These are phyloP conservation scores for Medauroidea extradentata DNA, from an alignment of 1,140 invertebrate genomes.

Conservation along the genomic window DNA sequence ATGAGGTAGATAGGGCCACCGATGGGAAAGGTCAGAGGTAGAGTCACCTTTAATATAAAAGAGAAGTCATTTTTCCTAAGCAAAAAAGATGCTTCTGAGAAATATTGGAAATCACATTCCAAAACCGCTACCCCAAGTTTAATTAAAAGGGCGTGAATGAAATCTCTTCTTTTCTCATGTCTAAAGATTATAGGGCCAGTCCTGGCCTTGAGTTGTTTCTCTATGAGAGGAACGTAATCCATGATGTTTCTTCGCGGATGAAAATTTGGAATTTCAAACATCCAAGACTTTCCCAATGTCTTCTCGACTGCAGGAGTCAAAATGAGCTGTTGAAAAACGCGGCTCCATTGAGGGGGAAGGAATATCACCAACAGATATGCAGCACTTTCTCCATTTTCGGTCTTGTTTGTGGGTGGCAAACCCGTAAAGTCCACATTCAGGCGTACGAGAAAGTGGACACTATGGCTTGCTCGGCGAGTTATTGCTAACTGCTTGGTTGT, in stretches of 20 bases:
- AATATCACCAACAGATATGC: constrained; percentile 35
- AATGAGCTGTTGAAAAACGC: constrained; percentile 28
- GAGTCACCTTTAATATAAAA: constrained; percentile 32
- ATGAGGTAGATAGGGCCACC: constrained; percentile 31
- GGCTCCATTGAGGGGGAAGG: constrained; percentile 30
- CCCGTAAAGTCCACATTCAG: constrained; percentile 36
- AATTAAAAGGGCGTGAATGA: constrained; percentile 28
- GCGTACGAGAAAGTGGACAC: constrained; percentile 36
- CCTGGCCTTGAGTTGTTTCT: constrained; percentile 46
- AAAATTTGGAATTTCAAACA: constrained; percentile 33
- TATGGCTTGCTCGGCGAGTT: no score
- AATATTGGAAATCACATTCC: constrained; percentile 35
- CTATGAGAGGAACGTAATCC: constrained; percentile 53
- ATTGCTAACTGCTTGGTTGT: no score
- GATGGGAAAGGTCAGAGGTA: constrained; percentile 31
- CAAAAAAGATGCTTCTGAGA: constrained; percentile 30
- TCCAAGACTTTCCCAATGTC: constrained; percentile 22
- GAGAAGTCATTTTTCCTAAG: constrained; percentile 30
- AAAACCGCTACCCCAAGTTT: constrained; percentile 28
- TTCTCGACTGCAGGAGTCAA: constrained; percentile 39
- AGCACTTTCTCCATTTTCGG: constrained; percentile 31
- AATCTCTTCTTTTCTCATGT: constrained; percentile 33
- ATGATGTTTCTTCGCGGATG: constrained; percentile 40
- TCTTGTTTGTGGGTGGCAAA: constrained; percentile 27
- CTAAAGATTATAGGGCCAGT: constrained; percentile 25